Conservation (phyloP, 2,113 vertebrate genomes). For the Scortum barcoo region DNA sequence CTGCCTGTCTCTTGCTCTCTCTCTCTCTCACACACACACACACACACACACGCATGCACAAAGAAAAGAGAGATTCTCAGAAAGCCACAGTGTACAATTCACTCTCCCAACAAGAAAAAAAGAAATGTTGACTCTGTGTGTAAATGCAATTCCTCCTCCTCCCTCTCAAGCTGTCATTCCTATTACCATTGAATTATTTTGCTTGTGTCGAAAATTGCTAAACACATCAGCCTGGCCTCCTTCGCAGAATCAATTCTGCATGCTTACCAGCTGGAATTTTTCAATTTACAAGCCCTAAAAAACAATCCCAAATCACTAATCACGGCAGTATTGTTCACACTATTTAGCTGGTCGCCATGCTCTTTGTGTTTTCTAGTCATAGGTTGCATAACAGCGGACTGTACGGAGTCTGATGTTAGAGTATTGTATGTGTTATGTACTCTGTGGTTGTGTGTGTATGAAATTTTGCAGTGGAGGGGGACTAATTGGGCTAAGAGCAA, state of each 20-base stretch:
- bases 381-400: conserved; percentile 51
- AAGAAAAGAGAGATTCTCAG: conserved; percentile 28
- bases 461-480: conserved; percentile 29
- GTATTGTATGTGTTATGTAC: conserved; percentile 6
- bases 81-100: conserved; percentile 35
- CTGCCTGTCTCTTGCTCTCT: neutral
- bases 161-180: conserved; percentile 41
- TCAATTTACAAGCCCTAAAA: conserved; percentile 77
- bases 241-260: conserved; percentile 65
- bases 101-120: conserved; percentile 51
- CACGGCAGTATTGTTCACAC: conserved; percentile 66
- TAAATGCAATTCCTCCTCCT: conserved; percentile 56
- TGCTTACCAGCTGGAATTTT: conserved; percentile 73
- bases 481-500: conserved; percentile 71
- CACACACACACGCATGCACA: neutral
- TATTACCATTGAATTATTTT: conserved; percentile 65
- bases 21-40: neutral
- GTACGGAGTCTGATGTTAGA: conserved; percentile 16
- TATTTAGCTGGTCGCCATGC: conserved; percentile 11
- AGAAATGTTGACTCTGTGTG: conserved; percentile 69
- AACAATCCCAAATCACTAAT: conserved; percentile 79
- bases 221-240: conserved; percentile 44
- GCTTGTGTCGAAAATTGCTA: conserved; percentile 65
- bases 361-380: conserved; percentile 38
- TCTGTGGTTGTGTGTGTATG: conserved; percentile 7